phyloP scores from a whole-genome alignment of 1,140 invertebrate species.

The Drosophila erecta region DNA sequence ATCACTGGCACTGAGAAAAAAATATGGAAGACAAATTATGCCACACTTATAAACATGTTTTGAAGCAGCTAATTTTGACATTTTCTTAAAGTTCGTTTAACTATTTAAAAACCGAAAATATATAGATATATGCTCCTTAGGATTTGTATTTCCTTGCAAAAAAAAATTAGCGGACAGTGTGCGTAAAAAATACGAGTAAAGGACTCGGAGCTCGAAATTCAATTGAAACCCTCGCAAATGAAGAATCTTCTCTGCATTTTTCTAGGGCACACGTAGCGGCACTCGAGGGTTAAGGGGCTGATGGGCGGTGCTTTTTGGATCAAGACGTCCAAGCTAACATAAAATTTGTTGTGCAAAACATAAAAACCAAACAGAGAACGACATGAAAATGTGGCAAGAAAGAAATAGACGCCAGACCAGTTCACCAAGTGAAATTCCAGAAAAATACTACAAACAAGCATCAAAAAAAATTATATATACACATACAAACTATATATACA shows the following conservation, averaged over 20 bases:
- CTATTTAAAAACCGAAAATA: too few relatives aligned
- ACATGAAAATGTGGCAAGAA: slow-evolving; percentile 63
- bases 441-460: slow-evolving; percentile 12
- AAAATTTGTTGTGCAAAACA: slow-evolving; percentile 78
- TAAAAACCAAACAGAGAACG: slow-evolving; percentile 78
- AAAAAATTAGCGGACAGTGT: too few relatives aligned
- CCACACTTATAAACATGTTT: background rate
- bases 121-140: too few relatives aligned
- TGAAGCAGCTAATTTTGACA: too few relatives aligned
- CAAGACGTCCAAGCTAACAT: slow-evolving; percentile 68
- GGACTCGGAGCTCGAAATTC: slow-evolving; percentile 69
- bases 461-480: background rate
- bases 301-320: slow-evolving; percentile 1
- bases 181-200: background rate
- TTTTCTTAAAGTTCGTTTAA: too few relatives aligned
- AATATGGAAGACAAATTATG: background rate
- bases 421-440: slow-evolving; percentile 35
- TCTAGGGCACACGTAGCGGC: slow-evolving; percentile 68
- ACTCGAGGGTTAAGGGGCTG: slow-evolving; percentile 2
- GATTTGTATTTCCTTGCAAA: too few relatives aligned
- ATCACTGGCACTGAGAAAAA: slow-evolving; percentile 4
- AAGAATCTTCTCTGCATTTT: slow-evolving; percentile 79
- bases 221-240: slow-evolving; percentile 76
- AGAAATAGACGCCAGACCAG: slow-evolving; percentile 37
- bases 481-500: too few relatives aligned